Conservation (phyloP, 1,140 invertebrate genomes). For the Steinernema khuongi region DNA sequence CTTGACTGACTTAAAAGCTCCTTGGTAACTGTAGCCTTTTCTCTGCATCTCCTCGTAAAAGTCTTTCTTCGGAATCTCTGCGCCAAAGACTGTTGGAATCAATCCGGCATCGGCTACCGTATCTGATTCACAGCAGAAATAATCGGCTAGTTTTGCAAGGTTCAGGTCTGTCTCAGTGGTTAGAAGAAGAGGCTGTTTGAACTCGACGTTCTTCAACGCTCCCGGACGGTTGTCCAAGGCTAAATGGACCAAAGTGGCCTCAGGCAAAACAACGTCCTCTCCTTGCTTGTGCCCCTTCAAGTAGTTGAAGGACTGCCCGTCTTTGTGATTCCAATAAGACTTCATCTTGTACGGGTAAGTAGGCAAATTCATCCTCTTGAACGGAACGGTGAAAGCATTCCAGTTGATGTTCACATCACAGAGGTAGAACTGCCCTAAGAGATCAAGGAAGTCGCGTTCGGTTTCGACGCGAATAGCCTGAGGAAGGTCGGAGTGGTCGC, state of each 20-base stretch:
- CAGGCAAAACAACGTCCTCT: slow-evolving; percentile 24
- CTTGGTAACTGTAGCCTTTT: background rate
- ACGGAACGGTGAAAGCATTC: slow-evolving; percentile 16
- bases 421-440: background rate
- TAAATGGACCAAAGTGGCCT: slow-evolving; percentile 25
- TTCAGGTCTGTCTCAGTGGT: slow-evolving; percentile 7
- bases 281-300: slow-evolving; percentile 22
- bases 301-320: slow-evolving; percentile 16
- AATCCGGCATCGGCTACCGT: background rate
- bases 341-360: slow-evolving; percentile 29
- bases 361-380: slow-evolving; percentile 14
- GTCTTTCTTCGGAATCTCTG: background rate
- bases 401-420: slow-evolving; percentile 9
- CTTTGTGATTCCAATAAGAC: slow-evolving; percentile 18
- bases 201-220: slow-evolving; percentile 23
- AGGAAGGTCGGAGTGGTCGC: background rate
- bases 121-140: slow-evolving; percentile 6
- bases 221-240: background rate
- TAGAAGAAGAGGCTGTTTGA: slow-evolving; percentile 9
- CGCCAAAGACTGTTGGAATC: background rate
- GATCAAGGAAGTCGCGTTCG: slow-evolving; percentile 14
- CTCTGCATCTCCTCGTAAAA: background rate
- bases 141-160: background rate
- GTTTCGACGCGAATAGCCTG: background rate
- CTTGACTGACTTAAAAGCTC: background rate